phyloP scores from a whole-genome alignment of 2,113 vertebrate genomes.

The Hypanus sabinus region DNA sequence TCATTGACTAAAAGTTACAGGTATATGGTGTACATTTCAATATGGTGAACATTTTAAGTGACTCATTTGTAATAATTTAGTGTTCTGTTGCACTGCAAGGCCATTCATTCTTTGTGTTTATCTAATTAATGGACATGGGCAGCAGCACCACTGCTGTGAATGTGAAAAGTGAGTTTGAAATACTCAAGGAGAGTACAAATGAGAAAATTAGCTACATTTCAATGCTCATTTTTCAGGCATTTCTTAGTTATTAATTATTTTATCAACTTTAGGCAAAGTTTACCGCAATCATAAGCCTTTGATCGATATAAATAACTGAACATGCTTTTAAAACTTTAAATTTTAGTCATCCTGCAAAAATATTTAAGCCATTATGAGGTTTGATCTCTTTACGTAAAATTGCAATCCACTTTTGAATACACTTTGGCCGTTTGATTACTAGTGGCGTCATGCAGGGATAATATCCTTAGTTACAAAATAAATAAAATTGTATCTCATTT shows the following conservation, averaged over 20 bases:
- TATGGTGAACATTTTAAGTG: neutral
- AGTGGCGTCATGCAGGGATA: neutral
- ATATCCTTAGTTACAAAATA: neutral
- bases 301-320: neutral
- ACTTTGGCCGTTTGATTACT: neutral
- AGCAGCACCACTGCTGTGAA: neutral
- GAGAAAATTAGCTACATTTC: neutral
- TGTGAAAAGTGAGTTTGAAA: neutral
- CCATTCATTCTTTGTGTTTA: neutral
- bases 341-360: neutral
- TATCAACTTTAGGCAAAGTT: neutral
- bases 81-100: neutral
- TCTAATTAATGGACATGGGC: neutral
- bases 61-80: neutral
- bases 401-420: neutral
- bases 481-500: neutral
- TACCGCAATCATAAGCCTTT: neutral
- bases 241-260: neutral
- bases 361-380: neutral
- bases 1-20: neutral
- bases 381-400: constrained; percentile 3
- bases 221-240: neutral
- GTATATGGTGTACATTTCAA: neutral
- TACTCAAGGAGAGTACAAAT: neutral
- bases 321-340: neutral